These are phyloP conservation scores for Centropyge bicolor DNA, from an alignment of 2,797 vertebrate species.

Conservation along the genomic window DNA sequence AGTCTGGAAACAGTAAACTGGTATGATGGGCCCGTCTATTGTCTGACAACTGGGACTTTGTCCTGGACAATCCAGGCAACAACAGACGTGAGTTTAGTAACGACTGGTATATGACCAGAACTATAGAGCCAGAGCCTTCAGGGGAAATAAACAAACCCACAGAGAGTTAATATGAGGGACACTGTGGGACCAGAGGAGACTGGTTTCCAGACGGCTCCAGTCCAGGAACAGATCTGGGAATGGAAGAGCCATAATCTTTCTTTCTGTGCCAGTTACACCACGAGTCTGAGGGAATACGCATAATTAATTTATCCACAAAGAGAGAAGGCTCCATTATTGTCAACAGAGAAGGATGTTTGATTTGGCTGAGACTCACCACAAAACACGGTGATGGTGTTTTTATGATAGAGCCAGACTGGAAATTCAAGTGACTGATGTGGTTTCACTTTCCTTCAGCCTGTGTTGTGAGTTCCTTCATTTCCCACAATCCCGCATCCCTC, in stretches of 20 bases:
- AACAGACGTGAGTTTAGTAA: not conserved
- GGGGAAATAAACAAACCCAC: constrained; percentile 28
- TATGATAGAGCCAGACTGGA: constrained; percentile 17
- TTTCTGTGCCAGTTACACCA: constrained; percentile 52
- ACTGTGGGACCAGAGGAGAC: constrained; percentile 28
- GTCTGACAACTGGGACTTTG: constrained; percentile 19
- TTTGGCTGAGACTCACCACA: constrained; percentile 10
- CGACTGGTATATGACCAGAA: not conserved
- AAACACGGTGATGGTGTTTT: constrained; percentile 20
- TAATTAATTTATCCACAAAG: constrained; percentile 65
- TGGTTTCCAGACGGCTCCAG: constrained; percentile 39
- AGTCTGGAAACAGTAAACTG: constrained; percentile 3
- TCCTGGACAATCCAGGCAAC: not conserved
- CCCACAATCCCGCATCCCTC: not conserved
- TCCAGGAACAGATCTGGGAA: constrained; percentile 60
- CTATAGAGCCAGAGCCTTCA: constrained; percentile 16
- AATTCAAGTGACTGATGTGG: not conserved
- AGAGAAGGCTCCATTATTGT: constrained; percentile 41
- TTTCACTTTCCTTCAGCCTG: not conserved
- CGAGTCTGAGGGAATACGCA: constrained; percentile 44
- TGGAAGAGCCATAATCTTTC: constrained; percentile 30
- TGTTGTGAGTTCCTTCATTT: not conserved
- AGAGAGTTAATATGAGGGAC: constrained; percentile 29
- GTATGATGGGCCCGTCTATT: not conserved
- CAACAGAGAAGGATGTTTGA: constrained; percentile 51